phyloP scores from a whole-genome alignment of 1,140 invertebrate species.

The Drosophila bifasciata region DNA sequence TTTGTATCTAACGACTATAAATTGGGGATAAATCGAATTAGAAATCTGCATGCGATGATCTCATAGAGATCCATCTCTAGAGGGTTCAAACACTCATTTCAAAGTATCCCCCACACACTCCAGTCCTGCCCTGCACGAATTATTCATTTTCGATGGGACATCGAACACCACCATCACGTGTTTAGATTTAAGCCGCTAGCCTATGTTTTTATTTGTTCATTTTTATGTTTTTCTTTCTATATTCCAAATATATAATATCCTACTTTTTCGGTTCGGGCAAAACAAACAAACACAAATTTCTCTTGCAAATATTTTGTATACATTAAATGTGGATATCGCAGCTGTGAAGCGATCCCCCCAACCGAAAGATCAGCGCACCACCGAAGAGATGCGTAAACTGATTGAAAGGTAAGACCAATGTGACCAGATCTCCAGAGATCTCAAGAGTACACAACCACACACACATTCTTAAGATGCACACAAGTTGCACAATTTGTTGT shows the following conservation, averaged over 20 bases:
- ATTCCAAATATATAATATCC: slow-evolving; percentile 56
- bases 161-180: slow-evolving; percentile 4
- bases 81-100: slow-evolving; percentile 30
- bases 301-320: slow-evolving; percentile 33
- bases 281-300: slow-evolving; percentile 36
- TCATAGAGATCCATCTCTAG: slow-evolving; percentile 15
- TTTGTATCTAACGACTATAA: slow-evolving; percentile 60
- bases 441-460: slow-evolving; percentile 3
- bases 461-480: slow-evolving; percentile 48
- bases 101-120: background rate
- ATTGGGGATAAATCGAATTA: slow-evolving; percentile 31
- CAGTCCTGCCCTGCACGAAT: slow-evolving; percentile 24
- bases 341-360: slow-evolving; percentile 84
- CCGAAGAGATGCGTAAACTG: slow-evolving; percentile 97
- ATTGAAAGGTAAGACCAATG: slow-evolving; percentile 92
- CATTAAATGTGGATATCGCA: slow-evolving; percentile 50
- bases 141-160: background rate
- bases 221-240: slow-evolving; percentile 67
- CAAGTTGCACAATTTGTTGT: slow-evolving; percentile 13
- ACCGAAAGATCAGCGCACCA: slow-evolving; percentile 95
- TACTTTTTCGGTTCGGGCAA: slow-evolving; percentile 46
- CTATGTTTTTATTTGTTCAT: slow-evolving; percentile 40
- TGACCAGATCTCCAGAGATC: slow-evolving; percentile 23
- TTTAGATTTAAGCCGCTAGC: slow-evolving; percentile 22
- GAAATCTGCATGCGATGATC: slow-evolving; percentile 44